Evolutionary conservation across 2,888 invertebrate species (phyloP), one percentile per base, ranked within the genome.

Genomic region (Drosophila acutilabella): DNA sequence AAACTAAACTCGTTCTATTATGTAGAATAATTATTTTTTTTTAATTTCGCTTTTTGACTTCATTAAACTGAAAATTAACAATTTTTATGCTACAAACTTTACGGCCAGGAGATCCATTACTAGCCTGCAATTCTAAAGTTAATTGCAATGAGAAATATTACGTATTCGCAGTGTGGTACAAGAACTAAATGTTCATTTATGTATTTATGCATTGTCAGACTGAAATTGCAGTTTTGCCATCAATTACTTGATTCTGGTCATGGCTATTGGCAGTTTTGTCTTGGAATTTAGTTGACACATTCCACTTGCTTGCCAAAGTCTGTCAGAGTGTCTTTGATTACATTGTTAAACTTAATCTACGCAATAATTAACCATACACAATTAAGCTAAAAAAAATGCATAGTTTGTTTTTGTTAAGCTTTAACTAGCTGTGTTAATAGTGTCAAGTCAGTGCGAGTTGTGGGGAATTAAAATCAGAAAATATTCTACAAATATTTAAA

Each of bases 51-150:
- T 71, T 81, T 74, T 68, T 41, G 64, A 51, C 65, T 69, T 62
- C 52, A 81, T 87, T 73, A 73, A 81, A 71, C 78, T 81, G 54
- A 40, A 40, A 70, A 69, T 62, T 53, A 59, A 44, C 54, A 51
- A 53, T 44, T 14, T 18, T n/a, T 18, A 11, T 48, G 42, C 47
- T 16, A 51, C 59, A 45, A 71, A 56, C 51, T 75, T 18, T n/a
- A 26, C 41, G 53, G 66, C 30, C 64, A 73, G 73, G 79, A 71
- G 81, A 88, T 78, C 52, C 77, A 83, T 50, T 23, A 23, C 23
- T 23, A 2, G 23, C 23, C 23, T 2, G 48, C 42, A 64, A 50
- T 58, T 60, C 44, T 62, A 71, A 48, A 50, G 62, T 67, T 88
- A 81, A 85, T 81, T 79, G 68, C 26, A 40, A 8, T 30, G 8